Conservation (phyloP, 2,888 invertebrate species). For the Saturnia japonica region DNA sequence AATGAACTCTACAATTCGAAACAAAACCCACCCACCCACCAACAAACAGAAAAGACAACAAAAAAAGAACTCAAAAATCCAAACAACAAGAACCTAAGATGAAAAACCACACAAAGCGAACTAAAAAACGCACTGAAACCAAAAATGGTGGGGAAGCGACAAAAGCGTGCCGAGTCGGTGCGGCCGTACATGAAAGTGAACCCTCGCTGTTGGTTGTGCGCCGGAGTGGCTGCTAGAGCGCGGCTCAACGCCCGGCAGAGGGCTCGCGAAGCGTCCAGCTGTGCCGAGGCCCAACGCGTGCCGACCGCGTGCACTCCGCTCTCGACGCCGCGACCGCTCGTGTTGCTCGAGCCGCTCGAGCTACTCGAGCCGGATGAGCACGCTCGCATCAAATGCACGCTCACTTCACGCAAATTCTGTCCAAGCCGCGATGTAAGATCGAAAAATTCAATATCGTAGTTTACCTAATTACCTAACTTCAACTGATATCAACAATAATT, state of each 20-base stretch:
- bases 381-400: conserved; percentile 88
- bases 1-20: background rate
- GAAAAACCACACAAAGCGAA: conserved; percentile 23
- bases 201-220: conserved; percentile 87
- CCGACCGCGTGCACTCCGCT: conserved; percentile 88
- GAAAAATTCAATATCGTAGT: background rate
- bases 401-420: conserved; percentile 92
- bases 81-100: conserved; percentile 22
- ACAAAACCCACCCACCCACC: conserved; percentile 18
- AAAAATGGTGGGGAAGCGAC: conserved; percentile 23
- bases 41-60: conserved; percentile 27
- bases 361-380: conserved; percentile 56
- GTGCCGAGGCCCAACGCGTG: conserved; percentile 90
- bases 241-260: conserved; percentile 89
- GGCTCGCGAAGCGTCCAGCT: conserved; percentile 89
- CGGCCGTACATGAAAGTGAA: conserved; percentile 87
- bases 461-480: background rate
- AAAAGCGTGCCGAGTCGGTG: background rate
- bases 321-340: conserved; percentile 76
- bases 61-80: conserved; percentile 25
- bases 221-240: conserved; percentile 85
- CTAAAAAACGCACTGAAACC: conserved; percentile 8
- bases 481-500: too few species aligned
- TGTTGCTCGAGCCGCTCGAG: conserved; percentile 64
- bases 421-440: conserved; percentile 16